A percentile compares a stretch with the other conserved stretches of the same genome.
Conservation (phyloP, 2,113 vertebrate genomes). For the Dicentrarchus labrax region DNA sequence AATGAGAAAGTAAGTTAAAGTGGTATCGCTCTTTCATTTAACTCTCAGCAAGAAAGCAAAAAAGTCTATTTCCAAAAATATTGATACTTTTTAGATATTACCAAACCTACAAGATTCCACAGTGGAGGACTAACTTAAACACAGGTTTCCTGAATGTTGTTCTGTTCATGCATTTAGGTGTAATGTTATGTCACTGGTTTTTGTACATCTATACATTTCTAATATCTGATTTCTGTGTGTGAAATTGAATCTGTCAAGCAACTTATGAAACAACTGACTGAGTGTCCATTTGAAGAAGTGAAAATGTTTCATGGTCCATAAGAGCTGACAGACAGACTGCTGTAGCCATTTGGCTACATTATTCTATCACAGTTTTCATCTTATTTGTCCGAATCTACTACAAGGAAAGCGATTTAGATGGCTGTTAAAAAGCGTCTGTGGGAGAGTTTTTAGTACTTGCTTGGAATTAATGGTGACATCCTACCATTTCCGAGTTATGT, state of each 20-base stretch:
- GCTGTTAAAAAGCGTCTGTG: constrained; percentile 6
- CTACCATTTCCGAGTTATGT: constrained; percentile 32
- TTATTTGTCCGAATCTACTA: constrained; percentile 21
- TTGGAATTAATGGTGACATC: constrained; percentile 25
- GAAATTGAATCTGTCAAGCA: background rate
- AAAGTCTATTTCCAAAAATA: background rate
- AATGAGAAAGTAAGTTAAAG: background rate
- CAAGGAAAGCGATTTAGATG: background rate
- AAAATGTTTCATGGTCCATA: constrained; percentile 1
- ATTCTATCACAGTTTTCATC: constrained; percentile 4
- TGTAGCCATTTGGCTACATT: constrained; percentile 13
- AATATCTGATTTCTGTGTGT: background rate
- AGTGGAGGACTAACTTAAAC: background rate
- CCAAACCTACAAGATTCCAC: background rate
- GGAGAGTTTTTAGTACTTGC: constrained; percentile 9
- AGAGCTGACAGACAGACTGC: constrained; percentile 7
- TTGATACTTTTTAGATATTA: background rate
- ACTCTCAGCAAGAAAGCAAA: background rate
- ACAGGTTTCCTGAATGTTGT: background rate
- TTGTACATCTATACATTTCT: background rate
- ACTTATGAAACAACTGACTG: background rate
- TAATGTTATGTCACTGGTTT: background rate
- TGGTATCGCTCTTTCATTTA: background rate
- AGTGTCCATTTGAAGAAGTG: background rate
- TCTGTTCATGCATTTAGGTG: background rate